Conservation (phyloP, 2,113 vertebrate genomes). For the Pomatostomus ruficeps region DNA sequence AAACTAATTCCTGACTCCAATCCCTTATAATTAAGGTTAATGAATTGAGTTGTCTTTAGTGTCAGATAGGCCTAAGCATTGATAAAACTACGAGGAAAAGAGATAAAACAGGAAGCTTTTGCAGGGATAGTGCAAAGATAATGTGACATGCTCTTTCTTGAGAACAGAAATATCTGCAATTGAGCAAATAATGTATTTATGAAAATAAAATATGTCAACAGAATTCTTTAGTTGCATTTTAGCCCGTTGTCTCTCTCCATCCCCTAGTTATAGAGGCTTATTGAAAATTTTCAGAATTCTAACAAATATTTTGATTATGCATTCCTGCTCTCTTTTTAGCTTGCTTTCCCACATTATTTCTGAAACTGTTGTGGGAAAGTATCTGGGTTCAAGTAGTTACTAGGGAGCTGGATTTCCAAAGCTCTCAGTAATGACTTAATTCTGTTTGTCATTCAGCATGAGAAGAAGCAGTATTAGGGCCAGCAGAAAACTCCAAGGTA, state of each 20-base stretch:
- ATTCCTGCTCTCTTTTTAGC: background rate
- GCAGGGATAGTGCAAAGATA: background rate
- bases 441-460: background rate
- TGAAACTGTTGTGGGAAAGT: background rate
- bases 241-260: background rate
- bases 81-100: slow-evolving; percentile 12
- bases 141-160: background rate
- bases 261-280: background rate
- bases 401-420: background rate
- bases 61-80: slow-evolving; percentile 1
- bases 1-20: slow-evolving; percentile 29
- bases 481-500: background rate
- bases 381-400: background rate
- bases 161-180: background rate
- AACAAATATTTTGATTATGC: background rate
- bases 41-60: slow-evolving; percentile 18
- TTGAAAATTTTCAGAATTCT: background rate
- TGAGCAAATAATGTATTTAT: background rate
- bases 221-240: background rate
- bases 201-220: background rate
- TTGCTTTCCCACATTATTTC: background rate
- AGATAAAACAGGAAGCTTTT: background rate
- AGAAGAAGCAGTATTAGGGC: background rate
- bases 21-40: slow-evolving; percentile 52
- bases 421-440: background rate